Base-by-base conservation (phyloP, 2,888 invertebrate species). In the Galeopsomyia nigrocyanea region DNA sequence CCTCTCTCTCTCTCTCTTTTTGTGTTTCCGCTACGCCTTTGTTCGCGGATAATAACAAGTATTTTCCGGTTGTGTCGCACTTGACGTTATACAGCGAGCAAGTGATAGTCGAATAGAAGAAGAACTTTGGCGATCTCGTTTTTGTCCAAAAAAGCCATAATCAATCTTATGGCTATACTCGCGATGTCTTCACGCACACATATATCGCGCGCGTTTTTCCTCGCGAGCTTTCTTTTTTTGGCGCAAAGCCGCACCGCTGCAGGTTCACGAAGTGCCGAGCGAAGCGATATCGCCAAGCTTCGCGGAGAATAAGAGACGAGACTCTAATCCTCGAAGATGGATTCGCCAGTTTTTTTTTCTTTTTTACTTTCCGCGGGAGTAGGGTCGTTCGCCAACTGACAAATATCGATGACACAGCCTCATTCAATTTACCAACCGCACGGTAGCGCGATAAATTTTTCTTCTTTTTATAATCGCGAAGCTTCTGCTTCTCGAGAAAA, bases 271-370 rank as follows among this genome's bases (percentile, higher is more conserved):
- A 68, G 47, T 65, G 64, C 47, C 51, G 70, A 65, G 58, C 26
- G 58, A 2, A 65, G 60, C 71, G 61, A 19, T 65, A 53, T 71
- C 53, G n/a, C 21, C 21, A 57, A 16, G 13, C 7, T 2, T 17
- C 58, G 31, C 31, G 14, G n/a, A 46, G 46, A 62, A 67, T 51
- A 67, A 67, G 57, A 51, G 55, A 61, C 51, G 57, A n/a, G n/a
- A n/a, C 61, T 66, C 56, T 66, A 71, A 71, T 66, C 61, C 66
- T 46, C 56, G 22, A 56, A 71, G 66, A 71, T 56, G 47, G 55
- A 71, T 71, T 62, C 56, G 49, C 56, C 26, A 31, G 19, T 62
- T 31, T 60, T 67, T 60, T 60, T 68, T 53, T 26, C 26, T 26
- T 5, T 5, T 5, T 5, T 2, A 3, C 26, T 26, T 17, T 19